Evolutionary conservation across 2,888 invertebrate species (phyloP), one percentile per base, ranked within the genome.

Genomic region (Heliothis peltigera): DNA sequence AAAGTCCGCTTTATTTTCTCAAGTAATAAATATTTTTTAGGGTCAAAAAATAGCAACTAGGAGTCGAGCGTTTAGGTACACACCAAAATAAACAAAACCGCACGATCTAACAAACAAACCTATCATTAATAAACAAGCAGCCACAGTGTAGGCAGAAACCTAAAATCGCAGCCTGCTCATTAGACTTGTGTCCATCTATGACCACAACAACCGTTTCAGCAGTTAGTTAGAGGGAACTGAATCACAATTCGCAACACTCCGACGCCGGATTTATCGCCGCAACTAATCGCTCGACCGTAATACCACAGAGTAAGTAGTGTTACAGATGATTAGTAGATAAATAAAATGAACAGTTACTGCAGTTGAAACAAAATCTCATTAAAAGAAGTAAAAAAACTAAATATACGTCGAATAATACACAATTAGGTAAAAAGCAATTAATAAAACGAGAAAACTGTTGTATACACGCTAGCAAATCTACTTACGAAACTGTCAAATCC

Each of bases 191-290:
- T 70, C 80, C 70, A 56, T 79, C 69, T 79, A 59, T 62, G 67
- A 72, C 79, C 79, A 73, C 79, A 73, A 76, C 79, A 72, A 69
- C 66, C 64, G 64, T 65, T 72, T 70, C 64, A 46, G 48, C 69
- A 81, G 77, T 79, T 77, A 83, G 80, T 80, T 82, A 83, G 72
- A 64, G 70, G 68, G 59, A 78, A 77, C 81, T 78, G 83, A 82
- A 82, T 85, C 79, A 81, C 79, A 80, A 85, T 81, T 80, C 78
- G 70, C 78, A 77, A 77, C 78, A 78, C 79, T 80, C 65, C 76
- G 73, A 73, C 75, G 56, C 67, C 55, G 67, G 76, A 85, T 87
- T 87, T 80, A 86, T 83, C 68, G 66, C 67, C 63, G 58, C 64
- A 69, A 72, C 81, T 81, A 82, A 82, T 83, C 75, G 75, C 54